Base-by-base conservation (phyloP, 2,113 vertebrate species). In the Microcebus tavaratra region DNA sequence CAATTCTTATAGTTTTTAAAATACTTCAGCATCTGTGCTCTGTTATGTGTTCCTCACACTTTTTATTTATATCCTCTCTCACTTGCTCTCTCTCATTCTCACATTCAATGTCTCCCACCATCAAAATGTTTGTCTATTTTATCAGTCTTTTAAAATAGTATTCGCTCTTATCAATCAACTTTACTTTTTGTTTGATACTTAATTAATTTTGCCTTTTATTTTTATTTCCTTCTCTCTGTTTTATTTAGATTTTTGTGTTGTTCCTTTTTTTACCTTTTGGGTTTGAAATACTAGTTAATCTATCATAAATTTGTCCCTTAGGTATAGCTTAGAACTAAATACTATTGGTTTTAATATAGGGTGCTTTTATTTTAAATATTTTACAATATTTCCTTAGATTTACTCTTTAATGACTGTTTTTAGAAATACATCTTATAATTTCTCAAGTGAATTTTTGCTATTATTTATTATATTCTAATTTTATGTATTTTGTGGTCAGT, bases 321-420 rank as follows among this genome's bases (percentile, higher is more conserved):
- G 81, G 13, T 59, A 57, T 4, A 91, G 13, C 2, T n/a, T 68
- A 8, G 11, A 21, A 27, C 21, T 65, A 9, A 7, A 55, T 45
- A n/a, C 34, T 61, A 10, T 48, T 96, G 42, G 2, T 65, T 76
- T 93, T 78, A 45, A 39, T 29, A 65, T 20, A 55, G 1, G 0
- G 4, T 50, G 15, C 3, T 94, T 91, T 79, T 39, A 8, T 57
- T 91, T 96, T 59, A 94, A 70, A 45, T 89, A 89, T 93, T 94
- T 65, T 65, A 63, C 67, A 65, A 59, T 10, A 14, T 70, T 81
- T 48, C 36, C 42, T 55, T 93, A 42, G 17, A 91, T 96, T 87
- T 81, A 76, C 9, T 93, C 34, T 82, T 90, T 36, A 86, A 55
- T 42, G 0, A 23, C 63, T 85, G 53, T 84, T 75, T 73, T 50